Percentiles rank a stretch among this genome's conserved stretches.
Evolutionary conservation across 2,888 invertebrate genomes (phyloP).

Genomic region (Plagiodera versicolora): DNA sequence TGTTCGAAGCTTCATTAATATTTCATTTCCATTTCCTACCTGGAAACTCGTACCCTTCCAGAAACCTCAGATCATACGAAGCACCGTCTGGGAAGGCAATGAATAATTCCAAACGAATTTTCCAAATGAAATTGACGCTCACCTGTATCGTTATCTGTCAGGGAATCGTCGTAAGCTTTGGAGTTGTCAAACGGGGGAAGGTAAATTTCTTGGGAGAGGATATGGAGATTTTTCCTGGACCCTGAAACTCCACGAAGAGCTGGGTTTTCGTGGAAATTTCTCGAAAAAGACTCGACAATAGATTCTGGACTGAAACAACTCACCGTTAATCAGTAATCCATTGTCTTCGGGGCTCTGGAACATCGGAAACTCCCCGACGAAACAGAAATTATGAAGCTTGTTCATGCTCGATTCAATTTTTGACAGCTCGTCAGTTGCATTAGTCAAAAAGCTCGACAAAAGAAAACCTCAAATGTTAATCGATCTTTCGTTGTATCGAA

Average conservation of each 20-base stretch:
- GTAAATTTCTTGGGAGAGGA: conserved; percentile 28
- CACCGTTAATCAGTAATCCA: conserved; percentile 17
- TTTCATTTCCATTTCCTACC: conserved; percentile 4
- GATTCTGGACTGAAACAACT: neutral
- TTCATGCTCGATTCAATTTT: conserved; percentile 19
- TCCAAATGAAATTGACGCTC: neutral
- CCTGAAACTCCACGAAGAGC: conserved; percentile 15
- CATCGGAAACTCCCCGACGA: conserved; percentile 29
- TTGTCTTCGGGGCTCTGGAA: conserved; percentile 23
- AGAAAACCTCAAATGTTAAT: too few relatives aligned
- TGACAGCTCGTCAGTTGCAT: conserved; percentile 1
- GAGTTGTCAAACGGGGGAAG: conserved; percentile 25
- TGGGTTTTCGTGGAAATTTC: neutral
- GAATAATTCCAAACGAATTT: neutral
- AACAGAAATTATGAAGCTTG: conserved; percentile 26
- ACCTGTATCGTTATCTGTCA: conserved; percentile 24
- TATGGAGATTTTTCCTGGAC: conserved; percentile 13
- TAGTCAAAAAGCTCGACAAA: too few relatives aligned
- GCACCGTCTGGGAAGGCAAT: conserved; percentile 18
- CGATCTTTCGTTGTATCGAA: too few relatives aligned
- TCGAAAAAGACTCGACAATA: neutral
- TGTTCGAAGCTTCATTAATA: neutral
- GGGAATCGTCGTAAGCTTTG: conserved; percentile 25
- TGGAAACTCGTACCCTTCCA: conserved; percentile 21
- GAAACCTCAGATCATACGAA: conserved; percentile 18